These are phyloP conservation scores for Cyphomyrmex costatus DNA, from an alignment of 1,140 invertebrate genomes.

Conservation along the genomic window DNA sequence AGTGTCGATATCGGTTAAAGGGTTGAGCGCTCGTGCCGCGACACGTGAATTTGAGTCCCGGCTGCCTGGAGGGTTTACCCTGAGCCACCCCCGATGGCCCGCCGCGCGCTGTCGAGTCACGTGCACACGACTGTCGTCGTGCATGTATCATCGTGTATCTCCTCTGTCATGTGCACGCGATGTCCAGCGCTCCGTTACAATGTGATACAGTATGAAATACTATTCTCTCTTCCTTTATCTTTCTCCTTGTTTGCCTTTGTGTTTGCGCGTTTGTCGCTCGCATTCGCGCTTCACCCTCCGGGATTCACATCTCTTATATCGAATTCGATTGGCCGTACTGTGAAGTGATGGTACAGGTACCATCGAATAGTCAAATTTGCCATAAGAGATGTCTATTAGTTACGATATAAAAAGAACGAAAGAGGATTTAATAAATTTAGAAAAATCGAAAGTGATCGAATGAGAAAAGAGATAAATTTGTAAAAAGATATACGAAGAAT, in stretches of 20 bases:
- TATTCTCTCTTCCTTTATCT: conserved; percentile 63
- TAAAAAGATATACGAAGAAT: neutral
- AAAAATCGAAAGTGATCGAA: too few species aligned
- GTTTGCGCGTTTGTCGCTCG: conserved; percentile 46
- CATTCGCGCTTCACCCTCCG: conserved; percentile 48
- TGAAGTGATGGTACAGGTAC: too few species aligned
- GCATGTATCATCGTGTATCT: conserved; percentile 69
- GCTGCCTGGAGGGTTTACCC: conserved; percentile 55
- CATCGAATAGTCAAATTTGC: neutral
- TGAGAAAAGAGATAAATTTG: neutral
- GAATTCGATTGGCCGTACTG: conserved; percentile 40
- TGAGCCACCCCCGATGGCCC: conserved; percentile 41
- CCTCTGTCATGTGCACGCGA: conserved; percentile 71
- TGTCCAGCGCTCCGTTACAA: conserved; percentile 59
- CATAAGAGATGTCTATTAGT: conserved; percentile 45
- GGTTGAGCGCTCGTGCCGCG: conserved; percentile 65
- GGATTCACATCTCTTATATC: conserved; percentile 45
- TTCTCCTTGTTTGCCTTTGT: conserved; percentile 52
- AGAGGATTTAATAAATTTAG: neutral
- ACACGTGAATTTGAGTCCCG: conserved; percentile 74
- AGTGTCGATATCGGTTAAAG: conserved; percentile 37
- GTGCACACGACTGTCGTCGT: conserved; percentile 73
- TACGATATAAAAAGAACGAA: neutral
- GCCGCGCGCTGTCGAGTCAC: conserved; percentile 67
- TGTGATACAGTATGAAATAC: conserved; percentile 57